phyloP scores from a whole-genome alignment of 2,797 vertebrate species.

The Myotis planiceps region DNA sequence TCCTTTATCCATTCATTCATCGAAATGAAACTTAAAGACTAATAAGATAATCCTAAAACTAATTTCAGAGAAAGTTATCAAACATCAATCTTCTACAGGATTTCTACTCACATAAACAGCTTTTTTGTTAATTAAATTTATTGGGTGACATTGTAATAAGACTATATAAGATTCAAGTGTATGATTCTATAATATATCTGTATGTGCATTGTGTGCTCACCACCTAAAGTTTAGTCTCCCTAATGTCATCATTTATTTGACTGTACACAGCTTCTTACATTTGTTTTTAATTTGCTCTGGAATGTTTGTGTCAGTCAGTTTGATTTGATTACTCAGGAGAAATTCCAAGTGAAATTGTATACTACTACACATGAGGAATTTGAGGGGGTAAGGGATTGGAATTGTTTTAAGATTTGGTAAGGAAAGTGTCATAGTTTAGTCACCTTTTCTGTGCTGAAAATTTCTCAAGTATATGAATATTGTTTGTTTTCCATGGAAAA shows the following conservation, averaged over 20 bases:
- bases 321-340: slow-evolving; percentile 49
- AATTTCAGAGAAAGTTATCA: slow-evolving; percentile 30
- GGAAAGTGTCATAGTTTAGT: slow-evolving; percentile 1
- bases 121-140: background rate
- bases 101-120: background rate
- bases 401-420: slow-evolving; percentile 24
- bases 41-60: slow-evolving; percentile 19
- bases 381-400: slow-evolving; percentile 14
- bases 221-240: background rate
- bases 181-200: background rate
- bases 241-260: background rate
- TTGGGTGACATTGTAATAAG: background rate
- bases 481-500: slow-evolving; percentile 55
- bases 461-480: slow-evolving; percentile 39
- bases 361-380: background rate
- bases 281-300: slow-evolving; percentile 55
- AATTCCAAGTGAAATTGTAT: slow-evolving; percentile 29
- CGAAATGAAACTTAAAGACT: background rate
- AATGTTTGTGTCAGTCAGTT: slow-evolving; percentile 55
- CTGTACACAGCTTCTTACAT: background rate
- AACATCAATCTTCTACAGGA: background rate
- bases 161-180: background rate
- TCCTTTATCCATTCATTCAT: background rate
- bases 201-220: background rate
- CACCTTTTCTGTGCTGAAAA: slow-evolving; percentile 33